Percentiles rank a stretch among this genome's conserved stretches.
Evolutionary conservation across 2,888 invertebrate genomes (phyloP).

Genomic region (Acanthosepion pharaonis): DNA sequence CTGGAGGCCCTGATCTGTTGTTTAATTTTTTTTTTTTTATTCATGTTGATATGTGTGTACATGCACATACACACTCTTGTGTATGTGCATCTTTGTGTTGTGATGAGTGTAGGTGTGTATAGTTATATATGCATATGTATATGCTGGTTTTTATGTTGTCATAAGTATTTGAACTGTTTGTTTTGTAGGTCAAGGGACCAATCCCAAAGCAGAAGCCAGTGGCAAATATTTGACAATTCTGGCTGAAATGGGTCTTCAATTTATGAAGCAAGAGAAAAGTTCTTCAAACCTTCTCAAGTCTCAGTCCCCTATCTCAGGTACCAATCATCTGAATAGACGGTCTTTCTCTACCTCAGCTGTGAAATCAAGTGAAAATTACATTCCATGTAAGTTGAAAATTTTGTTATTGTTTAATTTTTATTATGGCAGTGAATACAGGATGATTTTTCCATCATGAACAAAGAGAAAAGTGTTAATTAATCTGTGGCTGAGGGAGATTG

Average conservation of each 20-base stretch:
- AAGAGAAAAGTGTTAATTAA: too few relatives aligned
- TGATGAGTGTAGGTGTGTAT: too few relatives aligned
- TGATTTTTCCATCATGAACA: too few relatives aligned
- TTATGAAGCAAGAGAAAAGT: neutral
- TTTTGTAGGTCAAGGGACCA: conserved; percentile 70
- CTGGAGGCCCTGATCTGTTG: too few relatives aligned
- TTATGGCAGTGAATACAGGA: too few relatives aligned
- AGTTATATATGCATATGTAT: too few relatives aligned
- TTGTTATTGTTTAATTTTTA: too few relatives aligned
- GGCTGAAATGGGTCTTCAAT: conserved; percentile 62
- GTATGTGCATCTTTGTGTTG: too few relatives aligned
- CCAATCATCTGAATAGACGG: neutral
- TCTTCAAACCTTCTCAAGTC: neutral
- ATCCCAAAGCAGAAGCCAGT: conserved; percentile 63
- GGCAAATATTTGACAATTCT: conserved; percentile 61
- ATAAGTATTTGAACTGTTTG: neutral
- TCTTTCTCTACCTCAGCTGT: conserved; percentile 33
- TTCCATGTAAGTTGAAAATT: neutral
- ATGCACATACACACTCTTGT: too few relatives aligned
- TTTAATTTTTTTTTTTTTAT: too few relatives aligned
- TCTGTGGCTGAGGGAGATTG: too few relatives aligned
- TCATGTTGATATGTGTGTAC: too few relatives aligned
- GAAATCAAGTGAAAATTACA: neutral
- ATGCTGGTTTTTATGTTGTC: neutral
- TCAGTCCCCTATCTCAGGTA: neutral